Evolutionary conservation across 2,797 vertebrate genomes (phyloP).

Genomic region (Orientallactaga sibirica): DNA sequence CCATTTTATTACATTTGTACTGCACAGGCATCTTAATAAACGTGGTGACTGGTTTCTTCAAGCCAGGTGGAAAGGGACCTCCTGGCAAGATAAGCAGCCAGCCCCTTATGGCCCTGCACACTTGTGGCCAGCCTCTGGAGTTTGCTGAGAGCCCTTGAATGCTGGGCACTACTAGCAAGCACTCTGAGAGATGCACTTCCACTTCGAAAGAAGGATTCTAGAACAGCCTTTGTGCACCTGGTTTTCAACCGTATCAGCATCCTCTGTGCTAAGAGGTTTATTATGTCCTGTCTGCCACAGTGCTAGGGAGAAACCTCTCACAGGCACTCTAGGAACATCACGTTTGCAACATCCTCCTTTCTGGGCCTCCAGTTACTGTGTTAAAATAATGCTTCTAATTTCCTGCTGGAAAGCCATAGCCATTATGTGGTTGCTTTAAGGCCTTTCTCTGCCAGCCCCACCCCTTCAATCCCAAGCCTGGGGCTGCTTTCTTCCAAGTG

Average conservation of each 20-base stretch:
- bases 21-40: neutral
- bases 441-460: accelerated
- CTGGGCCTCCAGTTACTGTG: neutral
- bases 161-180: no score
- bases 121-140: neutral
- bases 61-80: neutral
- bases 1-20: neutral
- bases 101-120: neutral
- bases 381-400: conserved; percentile 35
- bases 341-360: neutral
- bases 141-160: neutral
- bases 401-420: neutral
- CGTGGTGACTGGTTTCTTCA: neutral
- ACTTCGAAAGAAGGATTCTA: neutral
- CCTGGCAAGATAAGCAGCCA: neutral
- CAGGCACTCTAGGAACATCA: accelerated
- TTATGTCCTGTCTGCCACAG: neutral
- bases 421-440: neutral
- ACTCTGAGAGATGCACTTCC: neutral
- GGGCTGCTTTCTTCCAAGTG: neutral
- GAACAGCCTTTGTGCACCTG: neutral
- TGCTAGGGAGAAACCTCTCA: neutral
- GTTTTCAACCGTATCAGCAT: neutral
- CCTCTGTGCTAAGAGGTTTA: neutral
- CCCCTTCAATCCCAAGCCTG: neutral